Evolutionary conservation across 2,888 invertebrate genomes (phyloP).

Genomic region (Chymomyza amoena): DNA sequence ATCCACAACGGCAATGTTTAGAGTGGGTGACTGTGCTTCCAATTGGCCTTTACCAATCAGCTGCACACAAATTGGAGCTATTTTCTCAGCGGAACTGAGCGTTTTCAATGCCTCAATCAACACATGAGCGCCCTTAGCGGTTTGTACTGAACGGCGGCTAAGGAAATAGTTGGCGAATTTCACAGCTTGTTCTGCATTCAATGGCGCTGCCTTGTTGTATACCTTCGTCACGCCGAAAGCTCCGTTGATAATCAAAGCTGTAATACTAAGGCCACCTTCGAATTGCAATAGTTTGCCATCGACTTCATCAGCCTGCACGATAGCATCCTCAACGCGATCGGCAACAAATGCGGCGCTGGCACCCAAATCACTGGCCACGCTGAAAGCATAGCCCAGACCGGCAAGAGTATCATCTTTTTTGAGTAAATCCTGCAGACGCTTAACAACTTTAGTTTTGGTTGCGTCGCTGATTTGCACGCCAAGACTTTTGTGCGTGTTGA

Average conservation of each 20-base stretch:
- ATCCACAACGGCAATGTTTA: slow-evolving; percentile 87
- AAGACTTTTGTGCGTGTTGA: slow-evolving; percentile 84
- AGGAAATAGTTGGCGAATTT: slow-evolving; percentile 95
- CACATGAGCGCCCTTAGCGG: slow-evolving; percentile 89
- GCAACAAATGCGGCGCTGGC: slow-evolving; percentile 82
- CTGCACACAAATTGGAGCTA: slow-evolving; percentile 91
- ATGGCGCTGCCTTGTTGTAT: slow-evolving; percentile 84
- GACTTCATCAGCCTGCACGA: slow-evolving; percentile 96
- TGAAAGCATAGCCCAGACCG: slow-evolving; percentile 91
- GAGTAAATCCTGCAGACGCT: slow-evolving; percentile 86
- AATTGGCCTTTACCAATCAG: slow-evolving; percentile 89
- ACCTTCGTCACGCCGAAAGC: slow-evolving; percentile 82
- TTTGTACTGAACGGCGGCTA: slow-evolving; percentile 92
- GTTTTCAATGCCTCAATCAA: slow-evolving; percentile 88
- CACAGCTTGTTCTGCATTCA: slow-evolving; percentile 88
- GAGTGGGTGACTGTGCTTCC: slow-evolving; percentile 85
- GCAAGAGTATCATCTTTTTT: slow-evolving; percentile 91
- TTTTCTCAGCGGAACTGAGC: slow-evolving; percentile 82
- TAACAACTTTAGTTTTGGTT: slow-evolving; percentile 85
- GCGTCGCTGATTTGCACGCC: slow-evolving; percentile 84
- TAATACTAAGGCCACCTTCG: slow-evolving; percentile 92
- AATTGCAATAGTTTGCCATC: slow-evolving; percentile 93
- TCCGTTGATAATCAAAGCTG: slow-evolving; percentile 83
- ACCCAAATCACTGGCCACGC: slow-evolving; percentile 87
- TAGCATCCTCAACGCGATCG: slow-evolving; percentile 92